Percentiles rank a stretch among this genome's conserved stretches.
phyloP scores from a whole-genome alignment of 2,113 vertebrate species.

The Nothobranchius furzeri region DNA sequence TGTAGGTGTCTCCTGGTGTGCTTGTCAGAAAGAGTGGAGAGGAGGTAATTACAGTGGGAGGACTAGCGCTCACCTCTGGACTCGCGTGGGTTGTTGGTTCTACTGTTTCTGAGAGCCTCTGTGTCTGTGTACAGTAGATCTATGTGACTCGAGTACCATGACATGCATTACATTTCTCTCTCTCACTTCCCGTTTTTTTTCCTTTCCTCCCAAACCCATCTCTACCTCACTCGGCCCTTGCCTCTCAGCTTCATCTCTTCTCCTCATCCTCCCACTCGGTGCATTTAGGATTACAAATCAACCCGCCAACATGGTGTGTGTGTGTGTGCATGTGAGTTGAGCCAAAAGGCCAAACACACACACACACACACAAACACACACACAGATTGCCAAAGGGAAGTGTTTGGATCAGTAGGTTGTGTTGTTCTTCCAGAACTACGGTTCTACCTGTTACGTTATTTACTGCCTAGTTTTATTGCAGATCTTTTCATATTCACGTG shows the following conservation, averaged over 20 bases:
- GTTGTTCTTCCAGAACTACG: slow-evolving; percentile 36
- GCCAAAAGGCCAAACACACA: slow-evolving; percentile 16
- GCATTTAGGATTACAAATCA: slow-evolving; percentile 75
- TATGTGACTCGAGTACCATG: slow-evolving; percentile 55
- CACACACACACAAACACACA: slow-evolving; percentile 8
- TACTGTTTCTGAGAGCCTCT: slow-evolving; percentile 21
- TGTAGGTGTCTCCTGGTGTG: slow-evolving; percentile 54
- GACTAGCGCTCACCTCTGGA: slow-evolving; percentile 64
- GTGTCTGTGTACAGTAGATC: slow-evolving; percentile 47
- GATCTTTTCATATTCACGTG: slow-evolving; percentile 11
- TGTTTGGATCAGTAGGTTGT: slow-evolving; percentile 48
- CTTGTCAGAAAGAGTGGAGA: slow-evolving; percentile 63
- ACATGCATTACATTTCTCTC: slow-evolving; percentile 56
- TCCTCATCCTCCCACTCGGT: slow-evolving; percentile 71
- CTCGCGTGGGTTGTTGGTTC: slow-evolving; percentile 59
- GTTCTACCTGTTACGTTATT: slow-evolving; percentile 48
- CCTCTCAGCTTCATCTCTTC: slow-evolving; percentile 68
- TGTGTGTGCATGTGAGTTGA: not conserved
- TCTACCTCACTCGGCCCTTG: slow-evolving; percentile 50
- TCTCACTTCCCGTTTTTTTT: slow-evolving; percentile 17
- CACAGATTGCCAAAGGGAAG: slow-evolving; percentile 38
- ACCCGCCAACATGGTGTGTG: slow-evolving; percentile 55
- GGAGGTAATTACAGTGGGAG: slow-evolving; percentile 72
- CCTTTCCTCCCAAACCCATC: slow-evolving; percentile 48
- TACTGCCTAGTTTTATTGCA: slow-evolving; percentile 17